phyloP scores from a whole-genome alignment of 2,113 vertebrate genomes.

The Peromyscus leucopus region DNA sequence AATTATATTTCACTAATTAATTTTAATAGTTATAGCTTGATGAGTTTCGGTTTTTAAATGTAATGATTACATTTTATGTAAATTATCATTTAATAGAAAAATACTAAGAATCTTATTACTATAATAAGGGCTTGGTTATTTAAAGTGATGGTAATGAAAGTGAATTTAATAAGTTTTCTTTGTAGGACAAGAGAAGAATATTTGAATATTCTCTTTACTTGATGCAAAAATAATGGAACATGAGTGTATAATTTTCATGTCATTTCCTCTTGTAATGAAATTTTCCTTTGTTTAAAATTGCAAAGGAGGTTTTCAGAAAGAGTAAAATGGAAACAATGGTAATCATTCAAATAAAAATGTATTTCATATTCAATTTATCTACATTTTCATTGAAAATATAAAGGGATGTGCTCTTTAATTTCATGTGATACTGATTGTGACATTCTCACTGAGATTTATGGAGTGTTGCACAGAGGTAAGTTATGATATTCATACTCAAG shows the following conservation, averaged over 20 bases:
- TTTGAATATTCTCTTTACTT: constrained; percentile 35
- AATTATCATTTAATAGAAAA: constrained; percentile 45
- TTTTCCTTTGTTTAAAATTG: constrained; percentile 63
- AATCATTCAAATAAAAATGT: constrained; percentile 40
- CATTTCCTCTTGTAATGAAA: constrained; percentile 46
- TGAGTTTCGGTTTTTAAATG: not conserved
- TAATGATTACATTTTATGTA: not conserved
- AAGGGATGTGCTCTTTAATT: not conserved
- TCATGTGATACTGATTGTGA: not conserved
- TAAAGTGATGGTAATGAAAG: constrained; percentile 2
- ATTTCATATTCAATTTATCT: constrained; percentile 26
- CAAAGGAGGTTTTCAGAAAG: constrained; percentile 16
- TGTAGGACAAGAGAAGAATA: not conserved
- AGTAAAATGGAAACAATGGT: constrained; percentile 36
- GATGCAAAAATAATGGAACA: constrained; percentile 43
- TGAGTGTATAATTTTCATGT: constrained; percentile 37
- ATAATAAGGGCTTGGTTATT: not conserved
- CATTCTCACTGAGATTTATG: not conserved
- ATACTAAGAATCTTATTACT: not conserved
- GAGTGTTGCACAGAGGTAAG: not conserved
- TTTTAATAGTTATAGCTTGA: not conserved
- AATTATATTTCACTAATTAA: not conserved
- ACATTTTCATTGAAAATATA: not conserved
- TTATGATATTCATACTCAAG: not conserved
- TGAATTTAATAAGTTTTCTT: constrained; percentile 14